Conservation (phyloP, 2,797 vertebrate genomes). For the Sebastes taczanowskii region DNA sequence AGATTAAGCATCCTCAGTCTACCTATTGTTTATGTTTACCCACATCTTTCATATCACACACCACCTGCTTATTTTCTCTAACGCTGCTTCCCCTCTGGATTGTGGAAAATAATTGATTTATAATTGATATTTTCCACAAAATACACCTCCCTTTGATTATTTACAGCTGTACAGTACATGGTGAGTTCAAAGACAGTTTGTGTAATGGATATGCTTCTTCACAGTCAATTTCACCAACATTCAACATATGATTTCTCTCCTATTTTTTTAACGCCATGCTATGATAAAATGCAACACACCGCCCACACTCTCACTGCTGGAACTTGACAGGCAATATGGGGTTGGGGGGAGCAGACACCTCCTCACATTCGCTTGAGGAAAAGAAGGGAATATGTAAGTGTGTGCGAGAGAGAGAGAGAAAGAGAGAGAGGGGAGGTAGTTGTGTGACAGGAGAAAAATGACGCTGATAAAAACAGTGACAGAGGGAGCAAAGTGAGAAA, state of each 20-base stretch:
- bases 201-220: constrained; percentile 21
- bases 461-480: constrained; percentile 59
- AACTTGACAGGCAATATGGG: constrained; percentile 67
- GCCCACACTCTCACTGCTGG: constrained; percentile 44
- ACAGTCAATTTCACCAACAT: constrained; percentile 12
- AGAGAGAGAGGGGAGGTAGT: background rate
- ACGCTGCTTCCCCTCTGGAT: background rate
- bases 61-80: constrained; percentile 9
- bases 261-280: background rate
- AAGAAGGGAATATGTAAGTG: constrained; percentile 36
- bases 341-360: constrained; percentile 38
- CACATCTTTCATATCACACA: constrained; percentile 1
- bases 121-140: constrained; percentile 5
- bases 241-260: constrained; percentile 38
- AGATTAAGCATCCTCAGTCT: constrained; percentile 15
- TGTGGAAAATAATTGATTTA: background rate
- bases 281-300: constrained; percentile 49
- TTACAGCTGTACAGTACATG: constrained; percentile 1
- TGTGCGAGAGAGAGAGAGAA: background rate
- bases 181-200: constrained; percentile 34
- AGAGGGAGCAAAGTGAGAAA: constrained; percentile 61
- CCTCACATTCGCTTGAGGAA: constrained; percentile 41
- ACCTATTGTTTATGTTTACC: constrained; percentile 18
- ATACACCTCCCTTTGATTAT: constrained; percentile 29
- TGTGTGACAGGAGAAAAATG: constrained; percentile 45